Conservation (phyloP, 2,797 vertebrate species). For the Cheirogaleus major region DNA sequence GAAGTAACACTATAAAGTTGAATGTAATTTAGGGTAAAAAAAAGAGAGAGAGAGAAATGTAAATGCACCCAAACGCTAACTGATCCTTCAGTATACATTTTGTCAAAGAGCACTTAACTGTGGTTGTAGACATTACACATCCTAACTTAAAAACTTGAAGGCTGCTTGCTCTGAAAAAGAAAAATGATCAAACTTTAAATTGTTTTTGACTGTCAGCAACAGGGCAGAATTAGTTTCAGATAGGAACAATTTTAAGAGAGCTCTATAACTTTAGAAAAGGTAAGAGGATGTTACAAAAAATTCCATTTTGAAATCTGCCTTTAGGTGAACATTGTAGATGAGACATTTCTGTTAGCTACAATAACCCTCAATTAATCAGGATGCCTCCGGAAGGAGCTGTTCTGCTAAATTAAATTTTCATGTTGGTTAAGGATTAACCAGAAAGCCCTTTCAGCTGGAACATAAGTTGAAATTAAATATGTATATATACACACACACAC, state of each 20-base stretch:
- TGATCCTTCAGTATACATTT: neutral
- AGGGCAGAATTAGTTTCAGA: slow-evolving; percentile 32
- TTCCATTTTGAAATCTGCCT: slow-evolving; percentile 46
- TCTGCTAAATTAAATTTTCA: slow-evolving; percentile 41
- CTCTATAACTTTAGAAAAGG: neutral
- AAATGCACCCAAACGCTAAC: neutral
- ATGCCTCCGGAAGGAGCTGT: neutral
- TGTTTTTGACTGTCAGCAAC: neutral
- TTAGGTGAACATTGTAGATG: neutral
- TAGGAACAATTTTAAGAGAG: neutral
- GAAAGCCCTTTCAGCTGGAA: slow-evolving; percentile 5
- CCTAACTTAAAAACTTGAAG: neutral
- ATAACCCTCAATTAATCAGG: slow-evolving; percentile 46
- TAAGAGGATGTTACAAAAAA: slow-evolving; percentile 20
- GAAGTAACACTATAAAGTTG: neutral
- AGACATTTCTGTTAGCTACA: slow-evolving; percentile 3
- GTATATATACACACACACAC: neutral
- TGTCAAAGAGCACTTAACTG: neutral
- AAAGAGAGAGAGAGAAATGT: neutral
- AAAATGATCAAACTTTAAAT: neutral
- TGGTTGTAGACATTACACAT: neutral
- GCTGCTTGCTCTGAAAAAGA: neutral
- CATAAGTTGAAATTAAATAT: neutral
- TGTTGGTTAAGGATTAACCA: slow-evolving; percentile 42
- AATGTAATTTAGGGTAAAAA: neutral